Base-by-base conservation (phyloP, 2,797 vertebrate genomes). In the Bufotes viridis region DNA sequence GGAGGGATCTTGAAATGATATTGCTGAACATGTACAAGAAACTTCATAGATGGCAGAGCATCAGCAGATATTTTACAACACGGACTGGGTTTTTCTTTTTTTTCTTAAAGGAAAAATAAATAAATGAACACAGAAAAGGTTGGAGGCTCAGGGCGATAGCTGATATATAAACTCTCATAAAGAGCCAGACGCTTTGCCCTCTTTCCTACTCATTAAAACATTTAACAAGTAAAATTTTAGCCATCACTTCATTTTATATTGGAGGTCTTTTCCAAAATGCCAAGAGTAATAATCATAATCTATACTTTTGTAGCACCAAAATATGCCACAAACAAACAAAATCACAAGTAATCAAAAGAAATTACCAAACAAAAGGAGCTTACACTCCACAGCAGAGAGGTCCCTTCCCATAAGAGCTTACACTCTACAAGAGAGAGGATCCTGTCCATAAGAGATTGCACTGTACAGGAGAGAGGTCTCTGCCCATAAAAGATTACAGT, bases 41-140 rank as follows among this genome's bases (percentile, higher is more conserved):
- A 78, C 65, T 83, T 84, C 81, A 72, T 87, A 84, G 61, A 89
- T 85, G 84, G 58, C 60, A 57, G 76, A 53, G 79, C 88, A 89
- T 89, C 88, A 74, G 88, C 80, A 87, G 84, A 87, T 89, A 86
- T 87, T 87, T 87, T 83, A 83, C 84, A 89, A 85, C 60, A 75
- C 87, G 75, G 58, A 29, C 65, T 12, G 53, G 42, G 26, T 42
- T 42, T 42, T 42, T 42, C 5, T 9, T 57, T 58, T 60, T 83
- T 75, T 53, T 65, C 49, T 85, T 26, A n/a, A 89, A 67, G 67
- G 51, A 8, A 86, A 78, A 83, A 76, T 57, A 87, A 70, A 85
- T 82, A 84, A 89, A 83, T 83, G 84, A 86, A 70, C 51, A 61
- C 42, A 22, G 78, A 74, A 63, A 83, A 84, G 74, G 88, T 67